Base-by-base conservation (phyloP, 37 sponge, comb jelly and placozoan genomes). In the Aplysina aerophoba region DNA sequence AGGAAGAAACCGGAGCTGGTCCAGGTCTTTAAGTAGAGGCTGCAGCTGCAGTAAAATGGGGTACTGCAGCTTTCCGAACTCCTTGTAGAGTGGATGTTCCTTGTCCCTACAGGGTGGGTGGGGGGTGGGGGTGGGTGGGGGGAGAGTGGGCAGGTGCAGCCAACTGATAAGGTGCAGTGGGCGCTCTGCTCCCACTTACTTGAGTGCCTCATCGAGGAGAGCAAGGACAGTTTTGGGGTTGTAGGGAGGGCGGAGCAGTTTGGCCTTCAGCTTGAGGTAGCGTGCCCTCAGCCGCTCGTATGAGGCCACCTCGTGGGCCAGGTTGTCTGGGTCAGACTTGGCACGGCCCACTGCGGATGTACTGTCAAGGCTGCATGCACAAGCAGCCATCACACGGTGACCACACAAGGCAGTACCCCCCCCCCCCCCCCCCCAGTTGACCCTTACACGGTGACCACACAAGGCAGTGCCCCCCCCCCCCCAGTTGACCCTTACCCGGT, bases 51-150 rank as follows among this genome's bases (percentile, higher is more conserved):
- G 74, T 35, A 69, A 87, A 12, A 95, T 73, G 17, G 50, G 61
- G 71, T 80, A 88, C 82, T 95, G 96, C 38, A 79, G 84, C 79
- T 89, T 89, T 0, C 88, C 96, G 44, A 95, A 84, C 27, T 89
- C 90, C 20, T 84, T 81, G 25, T 80, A 44, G 40, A 95, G 73
- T 15, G 96, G 96, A 58, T 95, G 96, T 39, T 95, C 90, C 13
- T 61, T 38, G 25, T 69, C 79, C 19, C 95, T 95, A 63, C 39
- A 84, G 66, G 80, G 36, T 55, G 13, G 75, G 30, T 11, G 30
- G 75, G 13, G 82, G n/a, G 82, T n/a, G 60, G 40, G 82, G n/a
- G 50, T 30, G 40, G 59, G 40, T 0, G n/a, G 28, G n/a, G 17
- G 40, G 60, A 56, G 82, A 4, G 60, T 31, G 84, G 69, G 30